Evolutionary conservation across 2,113 vertebrate genomes (phyloP), one percentile per base, ranked within the genome.

Genomic region (Melanostigma gelatinosum): DNA sequence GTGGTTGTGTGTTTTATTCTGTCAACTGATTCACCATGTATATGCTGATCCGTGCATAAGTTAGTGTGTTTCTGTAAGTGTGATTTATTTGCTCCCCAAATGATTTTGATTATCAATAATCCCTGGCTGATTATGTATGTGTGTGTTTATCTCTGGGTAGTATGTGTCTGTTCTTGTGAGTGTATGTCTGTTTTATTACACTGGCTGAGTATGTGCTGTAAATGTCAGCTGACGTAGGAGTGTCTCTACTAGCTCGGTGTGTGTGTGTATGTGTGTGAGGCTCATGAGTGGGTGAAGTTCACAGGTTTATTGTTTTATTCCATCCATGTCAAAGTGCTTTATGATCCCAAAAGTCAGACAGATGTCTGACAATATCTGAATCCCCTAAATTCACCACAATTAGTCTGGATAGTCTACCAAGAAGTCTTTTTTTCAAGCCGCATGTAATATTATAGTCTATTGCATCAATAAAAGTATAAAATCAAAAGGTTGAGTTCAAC

Each of bases 241-340:
- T 36, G 34, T 52, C 60, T 76, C 16, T 16, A 29, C n/a, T 66
- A 24, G 27, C 32, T 18, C 22, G 42, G 20, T 75, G 18, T 75
- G 29, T 75, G 29, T 74, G n/a, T 32, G 48, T 40, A 12, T 38
- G 3, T 75, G 32, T 48, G 40, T 60, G 48, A 27, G 34, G 7
- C 69, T 48, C 46, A 62, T 50, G 48, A 58, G 71, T 83, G 73
- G 73, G 40, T 87, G 34, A 82, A 87, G 73, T 80, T 83, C 42
- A 80, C 32, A 50, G 46, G 54, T 90, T 88, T 86, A 91, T 84
- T 82, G 46, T 84, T 84, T 77, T 72, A 80, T 80, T 83, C 69
- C 76, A 50, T 83, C 73, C 55, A 69, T 27, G 27, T 15, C 57
- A 1, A 84, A 83, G 66, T 68, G 46, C 38, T 90, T 91, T 91